Percentiles rank a stretch among this genome's conserved stretches.
These are phyloP conservation scores for Plotosus lineatus DNA, from an alignment of 2,113 vertebrate genomes.

Conservation along the genomic window DNA sequence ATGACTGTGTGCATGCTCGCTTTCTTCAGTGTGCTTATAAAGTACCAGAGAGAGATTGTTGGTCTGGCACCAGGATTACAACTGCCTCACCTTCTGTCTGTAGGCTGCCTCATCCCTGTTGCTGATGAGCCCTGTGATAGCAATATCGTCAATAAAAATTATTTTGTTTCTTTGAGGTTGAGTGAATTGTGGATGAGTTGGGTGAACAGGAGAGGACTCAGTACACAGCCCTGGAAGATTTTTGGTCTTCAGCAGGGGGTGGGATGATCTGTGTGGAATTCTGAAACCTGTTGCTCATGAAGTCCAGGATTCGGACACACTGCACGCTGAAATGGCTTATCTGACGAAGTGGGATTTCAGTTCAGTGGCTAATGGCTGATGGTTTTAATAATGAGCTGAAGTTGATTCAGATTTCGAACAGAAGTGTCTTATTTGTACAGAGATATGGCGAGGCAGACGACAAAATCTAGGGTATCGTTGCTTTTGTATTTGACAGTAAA, in stretches of 20 bases:
- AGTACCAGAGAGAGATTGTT: background rate
- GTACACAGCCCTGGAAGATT: background rate
- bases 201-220: background rate
- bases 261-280: background rate
- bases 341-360: background rate
- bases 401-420: background rate
- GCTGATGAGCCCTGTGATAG: background rate
- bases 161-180: background rate
- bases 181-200: background rate
- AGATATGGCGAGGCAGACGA: background rate
- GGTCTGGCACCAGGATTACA: background rate
- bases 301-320: background rate
- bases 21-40: background rate
- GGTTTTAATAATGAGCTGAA: background rate
- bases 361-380: background rate
- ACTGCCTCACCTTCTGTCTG: background rate
- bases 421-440: background rate
- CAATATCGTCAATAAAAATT: background rate
- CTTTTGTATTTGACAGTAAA: background rate
- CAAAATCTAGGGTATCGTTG: background rate
- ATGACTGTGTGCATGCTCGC: background rate
- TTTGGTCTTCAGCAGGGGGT: background rate
- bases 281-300: background rate
- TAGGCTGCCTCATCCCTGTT: background rate
- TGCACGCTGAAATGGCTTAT: background rate